These are phyloP conservation scores for Pogonocichla stellata DNA, from an alignment of 2,113 vertebrate species.

Conservation along the genomic window DNA sequence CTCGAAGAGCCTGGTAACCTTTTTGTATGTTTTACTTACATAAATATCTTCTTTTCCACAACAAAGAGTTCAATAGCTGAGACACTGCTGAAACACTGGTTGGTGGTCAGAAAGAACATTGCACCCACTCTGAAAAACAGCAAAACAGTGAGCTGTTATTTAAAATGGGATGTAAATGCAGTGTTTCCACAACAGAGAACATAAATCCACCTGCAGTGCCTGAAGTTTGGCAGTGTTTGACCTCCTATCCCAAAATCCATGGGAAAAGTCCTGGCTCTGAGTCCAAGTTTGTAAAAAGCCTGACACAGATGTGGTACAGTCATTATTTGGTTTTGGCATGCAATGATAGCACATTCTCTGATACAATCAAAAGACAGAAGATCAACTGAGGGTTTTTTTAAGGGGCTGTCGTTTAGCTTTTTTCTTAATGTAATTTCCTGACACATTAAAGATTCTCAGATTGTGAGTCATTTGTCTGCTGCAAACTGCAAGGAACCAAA, in stretches of 20 bases:
- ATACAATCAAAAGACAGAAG: not conserved
- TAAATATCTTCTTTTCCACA: slow-evolving; percentile 89
- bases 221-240: not conserved
- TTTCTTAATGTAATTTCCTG: not conserved
- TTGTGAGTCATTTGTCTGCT: not conserved
- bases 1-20: not conserved
- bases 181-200: not conserved
- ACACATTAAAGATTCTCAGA: not conserved
- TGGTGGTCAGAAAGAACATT: slow-evolving; percentile 90
- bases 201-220: not conserved
- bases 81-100: slow-evolving; percentile 90
- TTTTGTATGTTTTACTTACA: slow-evolving; percentile 75
- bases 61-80: slow-evolving; percentile 90
- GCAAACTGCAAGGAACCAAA: not conserved
- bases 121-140: slow-evolving; percentile 80
- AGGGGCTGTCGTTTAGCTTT: not conserved
- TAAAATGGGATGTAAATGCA: not conserved
- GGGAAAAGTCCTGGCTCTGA: not conserved
- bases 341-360: not conserved
- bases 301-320: accelerated
- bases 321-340: not conserved
- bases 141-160: not conserved
- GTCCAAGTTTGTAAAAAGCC: not conserved
- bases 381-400: not conserved
- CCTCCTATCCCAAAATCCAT: not conserved